Base-by-base conservation (phyloP, 2,888 invertebrate genomes). In the Apotomis capreana region DNA sequence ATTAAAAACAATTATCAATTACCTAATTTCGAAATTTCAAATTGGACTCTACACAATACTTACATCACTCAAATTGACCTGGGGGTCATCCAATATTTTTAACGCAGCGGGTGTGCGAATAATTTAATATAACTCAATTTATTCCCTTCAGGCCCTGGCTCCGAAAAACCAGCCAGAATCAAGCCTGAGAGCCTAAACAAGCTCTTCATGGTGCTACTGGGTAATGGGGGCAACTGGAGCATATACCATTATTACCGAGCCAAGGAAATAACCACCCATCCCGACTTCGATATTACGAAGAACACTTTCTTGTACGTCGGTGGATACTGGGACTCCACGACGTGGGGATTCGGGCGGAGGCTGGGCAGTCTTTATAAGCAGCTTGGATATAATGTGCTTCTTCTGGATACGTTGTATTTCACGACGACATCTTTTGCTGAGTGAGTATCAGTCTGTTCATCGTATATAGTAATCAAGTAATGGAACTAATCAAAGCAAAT, bases 291-390 rank as follows among this genome's bases (percentile, higher is more conserved):
- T 65, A 77, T 80, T 46, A 80, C 68, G 0, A 88, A 80, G 70
- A 86, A 80, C 63, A 90, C 89, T 0, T 4, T 87, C 10, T 6
- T 91, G 49, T 91, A 85, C 58, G 82, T 87, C 0, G 87, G 87
- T 0, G 91, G 91, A 0, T 91, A 79, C 67, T 58, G 88, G 76
- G 91, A 91, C 46, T 86, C 84, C 9, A 85, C 89, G 0, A 77
- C 62, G 3, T 83, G 83, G 54, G 78, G 83, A 0, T 74, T 83
- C 0, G 86, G 84, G 0, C 55, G 69, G 4, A 68, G 77, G 0
- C 61, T 84, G 0, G 87, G 82, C 0, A 65, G 70, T 0, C 59
- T 76, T 0, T 92, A 90, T 64, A 85, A 78, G 68, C 79, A 79
- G 2, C 46, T 84, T 55, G 87, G 85, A 0, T 91, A 88, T 51